phyloP scores from a whole-genome alignment of 2,888 invertebrate species.

The Lasioglossum zephyrum region DNA sequence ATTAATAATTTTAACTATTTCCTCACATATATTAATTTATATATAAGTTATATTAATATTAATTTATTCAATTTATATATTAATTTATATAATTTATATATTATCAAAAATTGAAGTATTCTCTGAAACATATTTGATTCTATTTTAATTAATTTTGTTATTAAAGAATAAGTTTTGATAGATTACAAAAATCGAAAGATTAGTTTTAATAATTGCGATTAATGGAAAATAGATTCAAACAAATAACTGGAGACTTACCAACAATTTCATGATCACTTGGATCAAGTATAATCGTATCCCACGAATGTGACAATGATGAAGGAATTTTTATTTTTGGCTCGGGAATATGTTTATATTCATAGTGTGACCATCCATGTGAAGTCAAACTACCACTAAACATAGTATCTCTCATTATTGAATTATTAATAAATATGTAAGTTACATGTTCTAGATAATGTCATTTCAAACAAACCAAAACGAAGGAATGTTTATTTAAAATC shows the following conservation, averaged over 20 bases:
- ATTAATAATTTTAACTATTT: background rate
- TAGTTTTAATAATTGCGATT: background rate
- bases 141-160: background rate
- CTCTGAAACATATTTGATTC: background rate
- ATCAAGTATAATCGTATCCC: constrained; percentile 40
- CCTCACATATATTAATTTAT: background rate
- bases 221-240: background rate
- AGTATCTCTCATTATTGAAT: constrained; percentile 10
- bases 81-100: no score
- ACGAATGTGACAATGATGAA: constrained; percentile 41
- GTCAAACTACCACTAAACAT: constrained; percentile 67
- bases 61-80: no score
- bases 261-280: constrained; percentile 5
- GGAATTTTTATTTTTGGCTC: constrained; percentile 63
- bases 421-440: background rate
- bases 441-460: no score
- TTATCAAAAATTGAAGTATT: background rate
- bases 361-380: constrained; percentile 70
- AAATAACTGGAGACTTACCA: constrained; percentile 32
- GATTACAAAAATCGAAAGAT: background rate
- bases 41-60: no score
- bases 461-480: background rate
- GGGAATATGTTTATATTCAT: constrained; percentile 67
- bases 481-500: background rate
- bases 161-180: background rate